Base-by-base conservation (phyloP, 2,888 invertebrate genomes). In the Xanthorhoe spadicearia region DNA sequence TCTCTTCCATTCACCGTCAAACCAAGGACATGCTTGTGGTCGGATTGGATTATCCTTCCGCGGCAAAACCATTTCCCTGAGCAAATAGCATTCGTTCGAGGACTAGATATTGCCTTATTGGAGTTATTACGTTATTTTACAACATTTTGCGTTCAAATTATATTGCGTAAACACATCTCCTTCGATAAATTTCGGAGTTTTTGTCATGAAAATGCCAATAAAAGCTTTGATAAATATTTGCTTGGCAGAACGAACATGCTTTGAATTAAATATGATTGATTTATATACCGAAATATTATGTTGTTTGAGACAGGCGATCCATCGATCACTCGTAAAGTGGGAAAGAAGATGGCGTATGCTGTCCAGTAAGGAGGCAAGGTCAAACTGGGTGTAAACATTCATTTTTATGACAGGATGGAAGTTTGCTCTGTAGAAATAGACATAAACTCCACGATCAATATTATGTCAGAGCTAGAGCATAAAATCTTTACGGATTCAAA, bases 321-420 rank as follows among this genome's bases (percentile, higher is more conserved):
- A 58, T 64, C 63, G 48, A 66, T 58, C 56, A 51, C 15, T 55
- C 60, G 64, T 66, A 56, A 61, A 18, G 53, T 49, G 54, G 58
- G 63, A 50, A 32, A 13, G 38, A 43, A 43, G 13, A 43, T 38
- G 49, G 62, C 18, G 53, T 43, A 13, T 51, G 32, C 32, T 32
- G 18, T 50, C 52, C 50, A 19, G 23, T 17, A 35, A 59, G 65
- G 69, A 69, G 65, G 66, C 69, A 71, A 70, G 73, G 68, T 54
- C 63, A 15, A 15, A 51, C 49, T n/a, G 50, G 38, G 61, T 15
- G 69, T 64, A 68, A 71, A 68, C 64, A 70, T 48, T 52, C 48
- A 49, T 65, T 69, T 71, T 56, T 66, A 64, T 58, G 66, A 19
- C 50, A 43, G 43, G 10, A 49, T 18, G 18, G 46, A 15, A 19